Conservation (phyloP, 92 coral and sea anemone species). For the Metridium senile region DNA sequence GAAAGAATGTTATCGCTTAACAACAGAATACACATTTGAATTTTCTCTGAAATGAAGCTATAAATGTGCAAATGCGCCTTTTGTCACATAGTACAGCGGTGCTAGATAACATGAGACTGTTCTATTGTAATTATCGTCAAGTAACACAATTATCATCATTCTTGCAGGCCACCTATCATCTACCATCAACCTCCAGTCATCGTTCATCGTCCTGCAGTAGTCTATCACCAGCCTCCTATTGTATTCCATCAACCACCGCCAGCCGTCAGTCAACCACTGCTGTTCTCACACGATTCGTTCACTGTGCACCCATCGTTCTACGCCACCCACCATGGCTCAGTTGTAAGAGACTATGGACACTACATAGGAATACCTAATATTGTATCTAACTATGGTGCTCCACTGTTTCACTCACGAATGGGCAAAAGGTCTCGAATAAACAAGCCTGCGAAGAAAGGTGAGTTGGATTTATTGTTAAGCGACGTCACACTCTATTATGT, state of each 20-base stretch:
- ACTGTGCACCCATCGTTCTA: slow-evolving; percentile 94
- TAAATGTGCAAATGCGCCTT: no score
- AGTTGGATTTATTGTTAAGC: no score
- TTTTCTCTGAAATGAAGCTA: no score
- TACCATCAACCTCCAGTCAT: slow-evolving; percentile 99
- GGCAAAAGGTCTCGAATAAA: slow-evolving; percentile 72
- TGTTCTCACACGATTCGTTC: slow-evolving; percentile 97
- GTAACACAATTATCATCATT: neutral
- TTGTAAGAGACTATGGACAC: slow-evolving; percentile 96
- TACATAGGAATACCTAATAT: slow-evolving; percentile 94
- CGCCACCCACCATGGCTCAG: slow-evolving; percentile 96
- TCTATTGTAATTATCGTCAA: no score
- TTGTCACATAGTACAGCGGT: no score
- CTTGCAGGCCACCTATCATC: slow-evolving; percentile 82
- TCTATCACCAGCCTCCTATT: slow-evolving; percentile 97
- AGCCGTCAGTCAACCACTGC: slow-evolving; percentile 90
- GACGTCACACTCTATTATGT: no score
- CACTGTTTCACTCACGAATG: slow-evolving; percentile 67
- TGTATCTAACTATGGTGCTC: slow-evolving; percentile 85
- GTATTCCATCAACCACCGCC: slow-evolving; percentile 98
- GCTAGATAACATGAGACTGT: no score
- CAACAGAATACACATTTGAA: no score
- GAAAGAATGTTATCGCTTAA: no score
- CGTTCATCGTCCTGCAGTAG: slow-evolving; percentile 98
- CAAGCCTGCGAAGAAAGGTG: slow-evolving; percentile 23